Conservation (phyloP, 2,797 vertebrate genomes). For the Catostomus latipinnis region DNA sequence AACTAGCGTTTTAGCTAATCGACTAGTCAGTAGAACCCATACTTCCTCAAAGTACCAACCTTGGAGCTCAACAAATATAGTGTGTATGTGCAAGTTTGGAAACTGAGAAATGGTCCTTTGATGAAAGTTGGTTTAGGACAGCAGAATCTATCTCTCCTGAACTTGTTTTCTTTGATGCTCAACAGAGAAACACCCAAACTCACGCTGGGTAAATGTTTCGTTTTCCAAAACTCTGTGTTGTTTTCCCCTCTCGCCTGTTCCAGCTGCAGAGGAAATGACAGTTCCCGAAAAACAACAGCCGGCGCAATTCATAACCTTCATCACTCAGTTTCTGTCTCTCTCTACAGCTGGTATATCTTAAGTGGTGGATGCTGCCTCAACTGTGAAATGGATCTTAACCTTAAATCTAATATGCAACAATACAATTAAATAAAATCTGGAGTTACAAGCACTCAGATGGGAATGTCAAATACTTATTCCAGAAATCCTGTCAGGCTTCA, state of each 20-base stretch:
- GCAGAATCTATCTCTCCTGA: neutral
- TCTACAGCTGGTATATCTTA: slow-evolving; percentile 43
- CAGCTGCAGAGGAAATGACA: slow-evolving; percentile 59
- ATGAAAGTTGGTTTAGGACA: neutral
- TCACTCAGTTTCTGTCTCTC: slow-evolving; percentile 31
- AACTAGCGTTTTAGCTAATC: too few relatives aligned
- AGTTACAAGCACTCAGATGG: slow-evolving; percentile 8
- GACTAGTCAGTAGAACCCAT: neutral
- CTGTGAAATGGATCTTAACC: slow-evolving; percentile 22
- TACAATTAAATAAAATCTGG: slow-evolving; percentile 7
- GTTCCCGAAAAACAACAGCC: slow-evolving; percentile 29
- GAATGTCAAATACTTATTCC: neutral
- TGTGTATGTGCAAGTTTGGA: neutral
- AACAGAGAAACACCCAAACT: slow-evolving; percentile 38
- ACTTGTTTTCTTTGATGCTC: slow-evolving; percentile 37
- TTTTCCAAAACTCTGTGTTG: slow-evolving; percentile 23
- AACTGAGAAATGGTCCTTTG: neutral
- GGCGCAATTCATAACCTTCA: slow-evolving; percentile 19
- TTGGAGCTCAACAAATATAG: neutral
- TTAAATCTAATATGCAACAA: slow-evolving; percentile 4
- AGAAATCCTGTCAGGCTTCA: neutral
- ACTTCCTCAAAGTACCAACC: neutral
- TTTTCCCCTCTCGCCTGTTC: slow-evolving; percentile 26
- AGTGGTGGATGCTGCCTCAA: neutral
- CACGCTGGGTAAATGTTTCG: slow-evolving; percentile 42